These are phyloP conservation scores for Automeris io DNA, from an alignment of 2,888 invertebrate genomes.

Conservation along the genomic window DNA sequence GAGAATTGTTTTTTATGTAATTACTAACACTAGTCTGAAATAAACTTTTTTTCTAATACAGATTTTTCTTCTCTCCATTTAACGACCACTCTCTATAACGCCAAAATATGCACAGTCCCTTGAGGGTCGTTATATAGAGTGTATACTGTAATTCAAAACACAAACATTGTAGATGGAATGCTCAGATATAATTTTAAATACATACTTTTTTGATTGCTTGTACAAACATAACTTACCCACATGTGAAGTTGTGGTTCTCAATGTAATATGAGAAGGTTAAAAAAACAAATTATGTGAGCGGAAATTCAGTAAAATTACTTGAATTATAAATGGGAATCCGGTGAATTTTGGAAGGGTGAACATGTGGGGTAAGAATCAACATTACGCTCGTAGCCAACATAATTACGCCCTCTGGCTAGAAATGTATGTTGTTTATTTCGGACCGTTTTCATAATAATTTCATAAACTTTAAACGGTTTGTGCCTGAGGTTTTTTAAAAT, in stretches of 20 bases:
- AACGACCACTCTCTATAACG: too few species aligned
- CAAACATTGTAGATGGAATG: too few species aligned
- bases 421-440: not conserved
- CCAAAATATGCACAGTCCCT: too few species aligned
- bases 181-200: too few species aligned
- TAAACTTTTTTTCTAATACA: too few species aligned
- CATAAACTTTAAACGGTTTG: not conserved
- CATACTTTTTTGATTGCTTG: too few species aligned
- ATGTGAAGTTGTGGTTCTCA: not conserved
- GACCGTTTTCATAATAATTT: not conserved
- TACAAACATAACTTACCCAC: too few species aligned
- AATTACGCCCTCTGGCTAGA: not conserved
- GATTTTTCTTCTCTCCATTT: too few species aligned
- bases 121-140: too few species aligned
- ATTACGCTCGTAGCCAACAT: not conserved
- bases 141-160: too few species aligned
- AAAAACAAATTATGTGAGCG: not conserved
- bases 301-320: not conserved
- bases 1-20: too few species aligned
- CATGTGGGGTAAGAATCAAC: not conserved
- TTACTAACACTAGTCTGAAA: too few species aligned
- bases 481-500: not conserved
- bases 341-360: not conserved
- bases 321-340: not conserved
- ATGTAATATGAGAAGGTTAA: not conserved